These are phyloP conservation scores for Trypoxylus dichotomus DNA, from an alignment of 1,140 invertebrate genomes.

Conservation along the genomic window DNA sequence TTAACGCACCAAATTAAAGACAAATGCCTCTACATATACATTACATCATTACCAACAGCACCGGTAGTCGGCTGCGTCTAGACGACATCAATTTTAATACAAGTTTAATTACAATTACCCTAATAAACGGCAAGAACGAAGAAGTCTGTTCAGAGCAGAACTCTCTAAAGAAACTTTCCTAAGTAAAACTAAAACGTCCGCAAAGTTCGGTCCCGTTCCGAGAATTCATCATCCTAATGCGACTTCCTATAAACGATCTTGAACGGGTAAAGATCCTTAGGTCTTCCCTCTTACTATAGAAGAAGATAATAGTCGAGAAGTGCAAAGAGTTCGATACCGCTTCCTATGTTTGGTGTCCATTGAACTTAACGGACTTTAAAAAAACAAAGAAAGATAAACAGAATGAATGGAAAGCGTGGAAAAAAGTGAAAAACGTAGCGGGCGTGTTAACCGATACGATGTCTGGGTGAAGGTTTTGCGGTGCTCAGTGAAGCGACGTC, in stretches of 20 bases:
- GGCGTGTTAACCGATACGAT: background rate
- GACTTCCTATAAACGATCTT: background rate
- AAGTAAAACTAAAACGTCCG: too few relatives aligned
- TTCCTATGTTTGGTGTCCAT: too few relatives aligned
- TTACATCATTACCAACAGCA: too few relatives aligned
- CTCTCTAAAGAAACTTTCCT: too few relatives aligned
- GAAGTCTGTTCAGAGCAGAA: too few relatives aligned
- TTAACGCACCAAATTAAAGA: too few relatives aligned
- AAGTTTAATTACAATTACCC: conserved; percentile 2
- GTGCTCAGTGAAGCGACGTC: background rate
- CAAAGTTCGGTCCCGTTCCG: background rate
- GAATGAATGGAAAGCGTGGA: background rate
- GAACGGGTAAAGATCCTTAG: background rate
- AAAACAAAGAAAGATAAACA: background rate
- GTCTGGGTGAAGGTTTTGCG: background rate
- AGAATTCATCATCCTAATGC: background rate
- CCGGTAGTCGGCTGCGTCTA: background rate
- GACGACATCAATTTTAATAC: background rate
- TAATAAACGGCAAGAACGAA: background rate
- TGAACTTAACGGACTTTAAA: background rate
- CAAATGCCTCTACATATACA: too few relatives aligned
- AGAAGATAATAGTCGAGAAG: background rate
- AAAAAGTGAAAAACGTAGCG: background rate
- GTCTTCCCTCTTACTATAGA: background rate
- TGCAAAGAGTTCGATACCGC: background rate